Evolutionary conservation across 2,888 invertebrate genomes (phyloP).

Genomic region (Tipula lateralis): DNA sequence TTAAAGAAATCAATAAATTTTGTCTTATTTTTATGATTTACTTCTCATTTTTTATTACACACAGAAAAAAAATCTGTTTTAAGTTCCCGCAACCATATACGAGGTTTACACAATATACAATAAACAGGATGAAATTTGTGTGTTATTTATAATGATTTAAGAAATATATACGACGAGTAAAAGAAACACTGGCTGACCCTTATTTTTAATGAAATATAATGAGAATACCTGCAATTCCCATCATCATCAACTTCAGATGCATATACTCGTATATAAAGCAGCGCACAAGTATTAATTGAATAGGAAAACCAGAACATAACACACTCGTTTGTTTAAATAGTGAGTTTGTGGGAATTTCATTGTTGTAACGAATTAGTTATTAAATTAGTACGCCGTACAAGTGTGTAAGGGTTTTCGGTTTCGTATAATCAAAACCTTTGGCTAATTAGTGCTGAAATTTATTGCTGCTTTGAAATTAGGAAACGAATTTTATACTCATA

Average conservation of each 20-base stretch:
- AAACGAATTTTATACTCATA: too few relatives aligned
- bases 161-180: neutral
- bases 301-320: neutral
- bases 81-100: constrained; percentile 6
- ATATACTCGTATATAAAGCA: neutral
- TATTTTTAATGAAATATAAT: neutral
- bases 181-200: neutral
- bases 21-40: constrained; percentile 24
- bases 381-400: too few relatives aligned
- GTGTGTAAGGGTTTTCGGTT: too few relatives aligned
- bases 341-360: neutral
- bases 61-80: neutral
- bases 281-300: neutral
- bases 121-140: neutral
- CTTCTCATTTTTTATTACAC: neutral
- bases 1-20: constrained; percentile 15
- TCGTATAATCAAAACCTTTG: neutral
- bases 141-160: neutral
- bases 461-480: too few relatives aligned
- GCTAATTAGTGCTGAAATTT: neutral
- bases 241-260: neutral
- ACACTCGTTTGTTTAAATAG: too few relatives aligned
- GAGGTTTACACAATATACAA: neutral
- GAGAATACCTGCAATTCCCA: neutral
- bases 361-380: neutral